Conservation (phyloP, 2,888 invertebrate species). For the Machimus atricapillus region DNA sequence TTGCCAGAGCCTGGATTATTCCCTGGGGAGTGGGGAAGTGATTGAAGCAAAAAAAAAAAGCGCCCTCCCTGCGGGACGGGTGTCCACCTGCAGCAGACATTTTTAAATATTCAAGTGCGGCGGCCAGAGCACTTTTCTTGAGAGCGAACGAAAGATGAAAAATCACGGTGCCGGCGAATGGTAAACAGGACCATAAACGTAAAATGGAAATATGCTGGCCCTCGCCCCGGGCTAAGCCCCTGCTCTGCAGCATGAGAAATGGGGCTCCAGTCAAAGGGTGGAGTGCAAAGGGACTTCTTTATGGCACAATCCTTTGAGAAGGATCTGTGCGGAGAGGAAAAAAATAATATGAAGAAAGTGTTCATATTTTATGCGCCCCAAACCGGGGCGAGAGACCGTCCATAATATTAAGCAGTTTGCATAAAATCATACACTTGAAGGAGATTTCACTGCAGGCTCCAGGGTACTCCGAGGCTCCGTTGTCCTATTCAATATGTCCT, state of each 20-base stretch:
- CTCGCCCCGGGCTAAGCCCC: background rate
- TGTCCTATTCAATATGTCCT: conserved; percentile 6
- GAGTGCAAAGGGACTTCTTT: conserved; percentile 22
- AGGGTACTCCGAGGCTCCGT: background rate
- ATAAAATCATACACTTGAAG: conserved; percentile 3
- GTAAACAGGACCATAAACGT: conserved; percentile 16
- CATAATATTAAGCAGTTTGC: conserved; percentile 14
- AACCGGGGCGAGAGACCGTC: background rate
- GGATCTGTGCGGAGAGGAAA: background rate
- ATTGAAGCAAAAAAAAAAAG: background rate
- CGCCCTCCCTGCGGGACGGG: background rate
- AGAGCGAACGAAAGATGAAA: background rate
- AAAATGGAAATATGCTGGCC: conserved; percentile 18
- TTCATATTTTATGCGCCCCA: conserved; percentile 18
- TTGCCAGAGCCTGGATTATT: background rate
- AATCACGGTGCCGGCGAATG: background rate
- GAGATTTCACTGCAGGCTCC: background rate
- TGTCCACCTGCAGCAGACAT: background rate
- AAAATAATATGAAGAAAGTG: conserved; percentile 11
- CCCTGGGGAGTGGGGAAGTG: background rate
- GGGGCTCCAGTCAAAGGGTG: background rate
- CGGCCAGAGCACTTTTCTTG: background rate
- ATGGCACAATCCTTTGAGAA: background rate
- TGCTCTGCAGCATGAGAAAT: background rate
- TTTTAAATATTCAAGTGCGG: background rate